Base-by-base conservation (phyloP, 2,797 vertebrate species). In the Zenarchopterus dispar region DNA sequence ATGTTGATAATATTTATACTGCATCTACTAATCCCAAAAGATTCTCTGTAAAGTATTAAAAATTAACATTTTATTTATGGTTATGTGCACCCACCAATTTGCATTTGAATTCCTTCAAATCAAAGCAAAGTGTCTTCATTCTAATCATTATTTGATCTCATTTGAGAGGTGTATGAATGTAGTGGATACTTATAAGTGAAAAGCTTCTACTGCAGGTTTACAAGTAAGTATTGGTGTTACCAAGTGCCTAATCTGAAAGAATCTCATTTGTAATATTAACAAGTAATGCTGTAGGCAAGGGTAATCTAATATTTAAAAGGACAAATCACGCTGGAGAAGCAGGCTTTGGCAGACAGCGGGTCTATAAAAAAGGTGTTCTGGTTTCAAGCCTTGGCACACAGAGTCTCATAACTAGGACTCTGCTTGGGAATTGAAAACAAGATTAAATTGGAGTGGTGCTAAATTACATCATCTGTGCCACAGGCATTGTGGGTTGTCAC, bases 401-500 rank as follows among this genome's bases (percentile, higher is more conserved):
- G 24, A 2, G 36, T 59, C 57, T 85, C 68, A 78, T 84, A 77
- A 81, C 62, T 55, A 47, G 51, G 70, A 66, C 58, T 56, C 67
- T 80, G 64, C 56, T 55, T 42, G 68, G 62, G 70, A 81, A 88
- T 67, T 75, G 78, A 78, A 85, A 88, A 89, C 70, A 28, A 85
- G 77, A 86, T 88, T 85, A 84, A 78, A 82, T 54, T 69, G 17
- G 64, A 80, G 72, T 66, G 70, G 50, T 59, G 61, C 58, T 75
- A 80, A 84, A 87, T 85, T 46, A 65, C 74, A 85, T 85, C 72
- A 80, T 82, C 58, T 67, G 67, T 10, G 65, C 79, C 76, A 68
- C 60, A 47, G 78, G 76, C 75, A 49, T 69, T 43, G 24, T 70
- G 53, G 62, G 50, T 68, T 87, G 83, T 83, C 78, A 73, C 51